Base-by-base conservation (phyloP, 1,140 invertebrate genomes). In the Pseudomyrmex dendroicus region DNA sequence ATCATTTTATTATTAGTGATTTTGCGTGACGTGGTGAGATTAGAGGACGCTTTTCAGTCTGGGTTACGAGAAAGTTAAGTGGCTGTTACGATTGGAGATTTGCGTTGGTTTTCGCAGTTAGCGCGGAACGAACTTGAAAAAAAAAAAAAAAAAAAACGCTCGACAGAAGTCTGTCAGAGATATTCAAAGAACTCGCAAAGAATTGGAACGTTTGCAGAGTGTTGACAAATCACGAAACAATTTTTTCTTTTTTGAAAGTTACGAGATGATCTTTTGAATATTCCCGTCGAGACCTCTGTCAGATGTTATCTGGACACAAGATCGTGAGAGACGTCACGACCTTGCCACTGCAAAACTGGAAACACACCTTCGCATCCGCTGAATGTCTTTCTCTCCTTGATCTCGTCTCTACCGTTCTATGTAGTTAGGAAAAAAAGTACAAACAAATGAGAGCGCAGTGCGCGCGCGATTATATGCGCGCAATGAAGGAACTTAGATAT, bases 401-500 rank as follows among this genome's bases (percentile, higher is more conserved):
- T 52, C 20, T 59, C 68, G 20, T 20, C 22, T 56, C 50, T 15
- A 50, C 13, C 25, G 35, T 62, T 13, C 59, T 54, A 35, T 35
- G 25, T 35, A 7, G 20, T 83, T 76, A 67, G 50, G 13, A 77
- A 85, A 67, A 67, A 72, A 48, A 22, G 52, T 20, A 66, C 5
- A 0, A 35, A 64, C 56, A 73, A 74, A 74, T 82, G 35, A 82
- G 68, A 70, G 52, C 50, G 13, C 25, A 13, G 20, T 44, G 61
- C 74, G 52, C 73, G 35, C 62, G 77, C 57, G 73, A 35, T 35
- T 35, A 82, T 83, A 77, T 52, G 54, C 59, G 54, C 72, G 72
- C 54, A 67, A 83, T 54, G 66, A 73, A 68, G 84, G 84, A 87
- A 86, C 85, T 90, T 74, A 52, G 78, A 62, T 46, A 57, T 84